These are phyloP conservation scores for Hystrix cristata DNA, from an alignment of 2,113 vertebrate genomes.

Conservation along the genomic window DNA sequence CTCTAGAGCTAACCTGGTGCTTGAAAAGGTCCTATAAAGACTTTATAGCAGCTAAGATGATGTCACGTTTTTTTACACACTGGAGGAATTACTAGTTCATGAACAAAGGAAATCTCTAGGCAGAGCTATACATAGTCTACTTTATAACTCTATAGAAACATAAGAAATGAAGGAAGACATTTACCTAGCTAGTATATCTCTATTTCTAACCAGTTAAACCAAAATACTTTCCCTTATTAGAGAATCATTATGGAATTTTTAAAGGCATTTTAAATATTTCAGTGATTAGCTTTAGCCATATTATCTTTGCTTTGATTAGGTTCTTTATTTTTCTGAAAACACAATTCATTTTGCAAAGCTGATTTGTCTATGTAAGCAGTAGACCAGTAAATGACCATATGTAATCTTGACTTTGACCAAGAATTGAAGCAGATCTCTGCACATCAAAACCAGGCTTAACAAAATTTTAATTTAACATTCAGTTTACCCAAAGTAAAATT, in stretches of 20 bases:
- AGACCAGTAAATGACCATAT: not conserved
- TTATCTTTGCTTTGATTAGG: not conserved
- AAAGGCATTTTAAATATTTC: constrained; percentile 43
- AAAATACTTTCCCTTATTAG: not conserved
- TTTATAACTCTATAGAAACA: not conserved
- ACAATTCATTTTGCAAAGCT: constrained; percentile 51
- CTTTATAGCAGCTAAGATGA: not conserved
- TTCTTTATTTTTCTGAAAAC: not conserved
- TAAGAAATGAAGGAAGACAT: not conserved
- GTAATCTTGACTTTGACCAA: not conserved
- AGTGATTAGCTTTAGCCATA: not conserved
- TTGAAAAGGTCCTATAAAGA: not conserved
- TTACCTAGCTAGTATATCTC: not conserved
- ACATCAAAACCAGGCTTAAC: not conserved
- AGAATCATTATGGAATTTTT: not conserved
- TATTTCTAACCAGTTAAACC: constrained; percentile 10
- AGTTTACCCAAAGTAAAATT: not conserved
- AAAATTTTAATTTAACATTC: constrained; percentile 4
- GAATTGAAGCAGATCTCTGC: not conserved
- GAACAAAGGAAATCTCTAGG: not conserved
- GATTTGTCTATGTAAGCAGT: not conserved
- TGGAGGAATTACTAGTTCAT: not conserved
- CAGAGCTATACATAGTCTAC: not conserved
- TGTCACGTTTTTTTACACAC: not conserved
- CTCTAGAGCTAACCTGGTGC: not conserved